Evolutionary conservation across 2,888 invertebrate species (phyloP).

Genomic region (Salticus scenicus): DNA sequence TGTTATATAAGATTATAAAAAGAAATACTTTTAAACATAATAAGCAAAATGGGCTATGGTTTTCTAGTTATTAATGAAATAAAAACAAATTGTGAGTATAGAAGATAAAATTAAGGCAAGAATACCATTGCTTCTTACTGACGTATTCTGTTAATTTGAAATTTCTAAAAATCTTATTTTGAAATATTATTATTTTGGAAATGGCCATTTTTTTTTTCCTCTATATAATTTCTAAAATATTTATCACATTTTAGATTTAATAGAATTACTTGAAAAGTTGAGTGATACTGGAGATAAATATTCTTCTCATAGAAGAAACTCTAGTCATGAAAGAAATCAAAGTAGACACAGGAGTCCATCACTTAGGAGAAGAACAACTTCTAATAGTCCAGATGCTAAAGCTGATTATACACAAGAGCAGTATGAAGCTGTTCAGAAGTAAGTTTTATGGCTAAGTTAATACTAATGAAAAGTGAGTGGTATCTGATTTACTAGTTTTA

Average conservation of each 20-base stretch:
- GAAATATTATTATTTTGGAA: too few species aligned
- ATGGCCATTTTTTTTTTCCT: too few species aligned
- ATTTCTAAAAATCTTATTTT: too few species aligned
- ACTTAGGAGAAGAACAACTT: slow-evolving; percentile 73
- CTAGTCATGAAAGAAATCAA: slow-evolving; percentile 22
- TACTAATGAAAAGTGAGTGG: not conserved
- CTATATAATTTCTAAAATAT: too few species aligned
- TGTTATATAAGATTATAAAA: too few species aligned
- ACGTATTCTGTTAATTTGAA: too few species aligned
- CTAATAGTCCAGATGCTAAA: slow-evolving; percentile 63
- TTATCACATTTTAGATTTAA: slow-evolving; percentile 73
- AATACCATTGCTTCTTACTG: too few species aligned
- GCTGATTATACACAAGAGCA: slow-evolving; percentile 86
- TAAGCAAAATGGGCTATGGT: too few species aligned
- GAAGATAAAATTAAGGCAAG: too few species aligned
- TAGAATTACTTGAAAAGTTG: slow-evolving; percentile 74
- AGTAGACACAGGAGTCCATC: slow-evolving; percentile 44
- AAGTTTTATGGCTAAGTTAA: not conserved
- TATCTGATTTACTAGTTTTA: not conserved
- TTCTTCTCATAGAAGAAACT: slow-evolving; percentile 11
- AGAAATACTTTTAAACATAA: too few species aligned
- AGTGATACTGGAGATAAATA: slow-evolving; percentile 71
- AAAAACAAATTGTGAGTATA: too few species aligned
- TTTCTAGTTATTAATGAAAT: too few species aligned
- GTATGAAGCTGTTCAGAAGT: slow-evolving; percentile 81